phyloP scores from a whole-genome alignment of 2,888 invertebrate species.

The Watsonalla cultraria region DNA sequence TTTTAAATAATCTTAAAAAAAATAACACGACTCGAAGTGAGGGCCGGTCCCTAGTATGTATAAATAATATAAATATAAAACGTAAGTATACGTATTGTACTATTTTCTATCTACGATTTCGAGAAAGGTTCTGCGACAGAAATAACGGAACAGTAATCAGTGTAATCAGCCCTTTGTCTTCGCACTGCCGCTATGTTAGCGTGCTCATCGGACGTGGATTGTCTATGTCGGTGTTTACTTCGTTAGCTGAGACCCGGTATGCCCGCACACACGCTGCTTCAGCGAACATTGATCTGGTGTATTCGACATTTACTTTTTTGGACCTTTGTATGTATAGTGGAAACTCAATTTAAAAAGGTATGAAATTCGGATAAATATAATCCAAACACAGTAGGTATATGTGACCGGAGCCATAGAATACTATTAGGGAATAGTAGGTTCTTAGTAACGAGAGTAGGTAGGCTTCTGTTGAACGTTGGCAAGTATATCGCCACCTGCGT shows the following conservation, averaged over 20 bases:
- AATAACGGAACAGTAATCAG: constrained; percentile 57
- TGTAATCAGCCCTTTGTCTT: constrained; percentile 66
- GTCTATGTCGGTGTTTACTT: constrained; percentile 72
- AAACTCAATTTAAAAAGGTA: background rate
- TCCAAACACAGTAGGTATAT: background rate
- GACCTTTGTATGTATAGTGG: constrained; percentile 4
- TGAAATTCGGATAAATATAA: background rate
- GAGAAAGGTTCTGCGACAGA: constrained; percentile 3
- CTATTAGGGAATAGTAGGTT: constrained; percentile 26
- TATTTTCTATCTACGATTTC: background rate
- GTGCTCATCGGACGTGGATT: constrained; percentile 52
- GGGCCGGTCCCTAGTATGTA: too few species aligned
- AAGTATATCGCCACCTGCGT: constrained; percentile 62
- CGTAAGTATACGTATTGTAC: background rate
- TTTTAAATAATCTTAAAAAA: too few species aligned
- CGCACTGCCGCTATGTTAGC: constrained; percentile 41
- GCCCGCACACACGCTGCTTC: constrained; percentile 48
- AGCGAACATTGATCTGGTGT: constrained; percentile 51
- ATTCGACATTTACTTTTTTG: constrained; percentile 32
- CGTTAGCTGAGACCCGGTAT: constrained; percentile 61
- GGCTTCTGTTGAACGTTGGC: constrained; percentile 33
- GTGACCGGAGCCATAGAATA: background rate
- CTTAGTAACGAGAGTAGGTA: constrained; percentile 29
- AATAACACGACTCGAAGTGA: too few species aligned
- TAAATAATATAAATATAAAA: too few species aligned